Conservation (phyloP, 2,888 invertebrate species). For the Cephus pulcher region DNA sequence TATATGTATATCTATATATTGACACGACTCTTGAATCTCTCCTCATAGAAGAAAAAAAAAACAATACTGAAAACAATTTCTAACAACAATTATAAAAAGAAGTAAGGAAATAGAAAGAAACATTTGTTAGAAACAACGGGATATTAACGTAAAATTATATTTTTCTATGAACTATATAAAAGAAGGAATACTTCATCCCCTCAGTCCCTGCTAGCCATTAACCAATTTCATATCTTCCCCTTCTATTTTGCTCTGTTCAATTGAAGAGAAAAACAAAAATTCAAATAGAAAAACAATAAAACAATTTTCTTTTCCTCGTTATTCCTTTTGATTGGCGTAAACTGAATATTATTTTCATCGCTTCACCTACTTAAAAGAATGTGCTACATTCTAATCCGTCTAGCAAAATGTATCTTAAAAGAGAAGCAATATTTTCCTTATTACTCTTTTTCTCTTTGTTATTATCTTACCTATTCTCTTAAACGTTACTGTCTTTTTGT, state of each 20-base stretch:
- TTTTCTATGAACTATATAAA: not conserved
- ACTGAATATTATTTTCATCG: not conserved
- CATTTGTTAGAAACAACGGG: not conserved
- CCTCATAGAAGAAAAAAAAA: not conserved
- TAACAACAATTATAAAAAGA: not conserved
- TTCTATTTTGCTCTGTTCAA: not conserved
- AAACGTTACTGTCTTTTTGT: not conserved
- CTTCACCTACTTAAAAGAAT: not conserved
- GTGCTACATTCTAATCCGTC: not conserved
- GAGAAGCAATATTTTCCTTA: not conserved
- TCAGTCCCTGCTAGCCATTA: not conserved
- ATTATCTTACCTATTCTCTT: not conserved
- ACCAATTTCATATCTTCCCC: too few species aligned
- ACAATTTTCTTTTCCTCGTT: not conserved
- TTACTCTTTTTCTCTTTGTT: not conserved
- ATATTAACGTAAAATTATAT: not conserved
- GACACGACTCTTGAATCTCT: not conserved
- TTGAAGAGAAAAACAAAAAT: not conserved
- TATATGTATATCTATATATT: not conserved
- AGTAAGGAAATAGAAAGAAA: not conserved
- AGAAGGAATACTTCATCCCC: not conserved
- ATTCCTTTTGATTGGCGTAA: not conserved
- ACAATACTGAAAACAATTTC: not conserved
- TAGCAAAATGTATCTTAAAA: not conserved
- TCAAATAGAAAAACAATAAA: not conserved